Conservation (phyloP, 1,140 invertebrate genomes). For the Lineus longissimus region DNA sequence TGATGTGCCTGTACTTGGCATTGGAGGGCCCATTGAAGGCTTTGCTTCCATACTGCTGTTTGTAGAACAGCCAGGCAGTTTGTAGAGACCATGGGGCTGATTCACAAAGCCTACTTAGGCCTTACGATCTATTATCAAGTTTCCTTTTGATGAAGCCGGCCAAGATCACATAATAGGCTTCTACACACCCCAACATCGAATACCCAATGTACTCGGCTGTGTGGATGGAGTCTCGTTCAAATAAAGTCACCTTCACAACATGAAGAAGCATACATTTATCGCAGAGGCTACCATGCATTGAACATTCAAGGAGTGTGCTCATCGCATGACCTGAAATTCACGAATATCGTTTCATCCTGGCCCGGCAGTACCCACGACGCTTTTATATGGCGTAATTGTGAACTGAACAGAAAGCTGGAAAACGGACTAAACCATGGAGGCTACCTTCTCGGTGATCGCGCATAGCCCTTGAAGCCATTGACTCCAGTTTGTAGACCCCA, state of each 20-base stretch:
- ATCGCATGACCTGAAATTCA: background rate
- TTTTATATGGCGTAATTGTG: background rate
- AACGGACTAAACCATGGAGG: background rate
- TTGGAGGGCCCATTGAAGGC: too few relatives aligned
- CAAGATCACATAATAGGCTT: too few relatives aligned
- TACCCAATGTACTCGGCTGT: background rate
- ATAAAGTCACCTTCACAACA: background rate
- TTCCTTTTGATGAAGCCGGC: too few relatives aligned
- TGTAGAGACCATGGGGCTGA: too few relatives aligned
- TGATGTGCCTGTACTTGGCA: too few relatives aligned
- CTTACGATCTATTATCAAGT: too few relatives aligned
- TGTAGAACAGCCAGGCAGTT: too few relatives aligned
- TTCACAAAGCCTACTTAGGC: too few relatives aligned
- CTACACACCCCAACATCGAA: background rate
- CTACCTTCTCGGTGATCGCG: background rate
- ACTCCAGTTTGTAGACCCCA: background rate
- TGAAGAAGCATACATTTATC: background rate
- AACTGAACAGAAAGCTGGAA: background rate
- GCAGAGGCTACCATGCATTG: background rate
- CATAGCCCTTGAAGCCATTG: background rate
- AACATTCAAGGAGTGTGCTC: background rate
- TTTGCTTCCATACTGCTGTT: too few relatives aligned
- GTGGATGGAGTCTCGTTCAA: background rate
- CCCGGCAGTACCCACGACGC: conserved; percentile 2
- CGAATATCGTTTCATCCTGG: background rate